Conservation (phyloP, 1,140 invertebrate genomes). For the Zaprionus capensis region DNA sequence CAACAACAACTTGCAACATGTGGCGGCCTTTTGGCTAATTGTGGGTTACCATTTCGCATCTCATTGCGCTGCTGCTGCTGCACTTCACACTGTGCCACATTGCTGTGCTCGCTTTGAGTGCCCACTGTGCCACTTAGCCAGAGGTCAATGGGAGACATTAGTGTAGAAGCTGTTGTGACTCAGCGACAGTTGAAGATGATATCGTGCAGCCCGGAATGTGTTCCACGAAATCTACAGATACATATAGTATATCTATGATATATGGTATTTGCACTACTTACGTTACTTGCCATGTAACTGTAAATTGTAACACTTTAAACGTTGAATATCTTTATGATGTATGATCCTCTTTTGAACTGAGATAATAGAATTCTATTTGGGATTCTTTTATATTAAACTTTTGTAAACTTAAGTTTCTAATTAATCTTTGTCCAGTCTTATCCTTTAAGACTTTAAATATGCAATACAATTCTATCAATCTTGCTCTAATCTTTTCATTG, state of each 20-base stretch:
- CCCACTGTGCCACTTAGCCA: slow-evolving; percentile 45
- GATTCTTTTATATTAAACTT: too few species aligned
- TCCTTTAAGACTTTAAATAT: rapidly evolving
- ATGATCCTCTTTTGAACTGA: too few species aligned
- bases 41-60: slow-evolving; percentile 64
- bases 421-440: too few species aligned
- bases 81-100: slow-evolving; percentile 50
- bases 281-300: background rate
- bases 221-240: slow-evolving; percentile 1
- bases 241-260: slow-evolving; percentile 9
- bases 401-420: too few species aligned
- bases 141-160: slow-evolving; percentile 57
- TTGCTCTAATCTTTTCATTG: too few species aligned
- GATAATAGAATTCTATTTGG: too few species aligned
- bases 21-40: slow-evolving; percentile 58
- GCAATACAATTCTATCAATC: too few species aligned
- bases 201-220: background rate
- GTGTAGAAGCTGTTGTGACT: slow-evolving; percentile 5
- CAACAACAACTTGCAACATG: slow-evolving; percentile 38
- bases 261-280: background rate
- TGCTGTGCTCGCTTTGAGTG: slow-evolving; percentile 1
- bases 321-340: too few species aligned
- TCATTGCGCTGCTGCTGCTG: slow-evolving; percentile 1
- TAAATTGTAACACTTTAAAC: background rate
- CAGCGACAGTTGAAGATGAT: slow-evolving; percentile 14